Evolutionary conservation across 2,797 vertebrate species (phyloP).

Genomic region (Chiloscyllium punctatum): DNA sequence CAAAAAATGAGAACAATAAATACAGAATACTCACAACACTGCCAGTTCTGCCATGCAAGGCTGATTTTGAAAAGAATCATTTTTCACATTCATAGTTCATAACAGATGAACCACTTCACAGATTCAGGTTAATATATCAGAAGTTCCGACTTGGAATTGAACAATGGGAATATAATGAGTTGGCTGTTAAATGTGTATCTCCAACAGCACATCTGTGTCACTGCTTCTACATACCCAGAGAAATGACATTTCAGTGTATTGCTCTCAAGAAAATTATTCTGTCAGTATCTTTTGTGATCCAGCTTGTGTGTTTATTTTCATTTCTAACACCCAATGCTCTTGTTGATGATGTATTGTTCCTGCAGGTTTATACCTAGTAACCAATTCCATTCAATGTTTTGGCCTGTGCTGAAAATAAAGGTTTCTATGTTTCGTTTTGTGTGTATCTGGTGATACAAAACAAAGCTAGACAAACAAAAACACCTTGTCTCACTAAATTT

Average conservation of each 20-base stretch:
- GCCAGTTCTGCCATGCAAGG: not conserved
- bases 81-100: no score
- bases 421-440: not conserved
- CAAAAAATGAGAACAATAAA: not conserved
- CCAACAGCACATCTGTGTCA: not conserved
- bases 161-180: not conserved
- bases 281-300: not conserved
- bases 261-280: not conserved
- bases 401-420: no score
- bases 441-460: no score
- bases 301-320: not conserved
- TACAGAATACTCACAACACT: not conserved
- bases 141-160: conserved; percentile 4
- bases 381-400: not conserved
- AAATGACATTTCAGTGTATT: not conserved
- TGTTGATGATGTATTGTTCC: not conserved
- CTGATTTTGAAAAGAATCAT: not conserved
- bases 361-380: not conserved
- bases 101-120: not conserved
- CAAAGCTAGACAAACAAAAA: not conserved
- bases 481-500: not conserved
- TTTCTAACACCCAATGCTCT: not conserved
- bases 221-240: not conserved
- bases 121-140: not conserved
- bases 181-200: not conserved